Conservation (phyloP, 64 coral and sea anemone species). For the Pocillopora verrucosa region DNA sequence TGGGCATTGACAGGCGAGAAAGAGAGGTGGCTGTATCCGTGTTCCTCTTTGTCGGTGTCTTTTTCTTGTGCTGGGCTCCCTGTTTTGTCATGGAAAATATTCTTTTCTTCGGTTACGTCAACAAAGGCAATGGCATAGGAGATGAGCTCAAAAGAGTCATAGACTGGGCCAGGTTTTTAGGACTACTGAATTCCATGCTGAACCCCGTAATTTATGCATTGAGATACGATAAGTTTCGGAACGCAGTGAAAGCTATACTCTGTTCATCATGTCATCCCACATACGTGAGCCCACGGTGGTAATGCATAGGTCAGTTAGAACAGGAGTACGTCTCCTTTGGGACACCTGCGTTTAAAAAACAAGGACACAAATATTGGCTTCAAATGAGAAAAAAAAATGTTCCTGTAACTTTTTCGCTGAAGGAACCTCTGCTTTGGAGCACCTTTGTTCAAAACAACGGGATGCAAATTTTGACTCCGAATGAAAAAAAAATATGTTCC, state of each 20-base stretch:
- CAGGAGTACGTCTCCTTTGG: no score
- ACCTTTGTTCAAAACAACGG: no score
- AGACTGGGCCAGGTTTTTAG: slow-evolving; percentile 47
- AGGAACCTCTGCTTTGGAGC: no score
- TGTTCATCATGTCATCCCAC: background rate
- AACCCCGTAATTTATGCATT: slow-evolving; percentile 70
- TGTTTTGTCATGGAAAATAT: slow-evolving; percentile 64
- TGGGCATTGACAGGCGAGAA: slow-evolving; percentile 58
- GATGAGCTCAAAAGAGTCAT: background rate
- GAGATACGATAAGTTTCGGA: slow-evolving; percentile 67
- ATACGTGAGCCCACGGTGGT: background rate
- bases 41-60: slow-evolving; percentile 71
- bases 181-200: slow-evolving; percentile 71
- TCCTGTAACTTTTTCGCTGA: no score
- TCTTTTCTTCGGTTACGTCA: background rate
- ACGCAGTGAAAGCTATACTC: slow-evolving; percentile 16
- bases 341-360: no score
- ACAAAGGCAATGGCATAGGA: background rate
- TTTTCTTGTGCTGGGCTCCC: slow-evolving; percentile 68
- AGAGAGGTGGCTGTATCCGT: slow-evolving; percentile 62
- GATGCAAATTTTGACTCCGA: no score
- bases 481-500: no score
- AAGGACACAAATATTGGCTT: no score
- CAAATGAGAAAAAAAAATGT: no score
- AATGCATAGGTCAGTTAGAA: no score